Base-by-base conservation (phyloP, 2,888 invertebrate species). In the Limnephilus marmoratus region DNA sequence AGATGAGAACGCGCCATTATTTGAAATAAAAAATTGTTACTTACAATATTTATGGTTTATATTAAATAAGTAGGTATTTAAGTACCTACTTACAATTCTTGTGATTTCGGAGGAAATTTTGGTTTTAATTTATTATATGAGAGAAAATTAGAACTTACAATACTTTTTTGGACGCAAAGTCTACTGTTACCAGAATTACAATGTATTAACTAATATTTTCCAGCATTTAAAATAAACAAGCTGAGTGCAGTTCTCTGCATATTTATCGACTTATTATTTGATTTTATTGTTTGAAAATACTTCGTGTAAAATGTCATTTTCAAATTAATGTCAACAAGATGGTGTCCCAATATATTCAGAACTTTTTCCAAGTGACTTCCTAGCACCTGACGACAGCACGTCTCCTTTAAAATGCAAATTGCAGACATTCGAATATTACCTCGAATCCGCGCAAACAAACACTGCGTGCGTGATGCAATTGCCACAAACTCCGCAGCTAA, bases 381-480 rank as follows among this genome's bases (percentile, higher is more conserved):
- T 34, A 82, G 29, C 82, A 82, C 82, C 82, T 82, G 15, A 82
- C 15, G 13, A 82, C 82, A 45, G 12, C 45, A 34, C 7, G 68
- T 68, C 68, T 68, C 68, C 68, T 82, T 82, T 82, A 31, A 82
- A 82, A 82, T 82, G 34, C 34, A 82, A 45, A 86, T 45, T 86
- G 83, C 37, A 37, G 83, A 31, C 24, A 83, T 83, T 83, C 29
- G 13, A 83, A 83, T 85, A 29, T n/a, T 29, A 49, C n/a, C 29
- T 41, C n/a, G 41, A 41, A 49, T 45, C 45, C 29, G 11, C 49
- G 15, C 18, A 7, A 12, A 18, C 37, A 85, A 41, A 45, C 29
- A 86, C 86, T 12, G n/a, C 37, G 68, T 24, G 68, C n/a, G 86
- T 45, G 86, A n/a, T 37, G 86, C 86, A 45, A 86, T 45, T 29